Conservation (phyloP, 2,113 vertebrate genomes). For the Collichthys lucidus region DNA sequence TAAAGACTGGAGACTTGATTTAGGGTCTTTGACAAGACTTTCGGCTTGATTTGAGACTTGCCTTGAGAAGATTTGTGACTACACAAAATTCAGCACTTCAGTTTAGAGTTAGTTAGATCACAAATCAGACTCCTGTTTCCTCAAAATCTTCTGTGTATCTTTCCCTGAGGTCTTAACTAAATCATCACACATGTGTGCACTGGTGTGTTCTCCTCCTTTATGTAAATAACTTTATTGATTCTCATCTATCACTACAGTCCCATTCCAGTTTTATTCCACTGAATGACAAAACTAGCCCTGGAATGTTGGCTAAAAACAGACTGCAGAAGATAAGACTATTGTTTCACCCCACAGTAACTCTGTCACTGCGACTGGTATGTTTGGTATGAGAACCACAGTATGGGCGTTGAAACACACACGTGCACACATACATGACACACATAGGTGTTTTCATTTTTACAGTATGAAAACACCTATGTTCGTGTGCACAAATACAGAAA, state of each 20-base stretch:
- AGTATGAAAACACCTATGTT: not conserved
- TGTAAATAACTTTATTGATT: not conserved
- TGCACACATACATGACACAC: not conserved
- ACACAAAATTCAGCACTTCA: too few relatives aligned
- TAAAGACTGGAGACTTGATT: not conserved
- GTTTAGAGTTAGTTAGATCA: not conserved
- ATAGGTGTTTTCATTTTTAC: too few relatives aligned
- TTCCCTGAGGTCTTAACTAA: not conserved
- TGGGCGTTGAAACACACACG: not conserved
- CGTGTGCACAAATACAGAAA: not conserved
- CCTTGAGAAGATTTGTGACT: not conserved
- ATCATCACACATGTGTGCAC: not conserved
- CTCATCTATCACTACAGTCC: slow-evolving; percentile 11
- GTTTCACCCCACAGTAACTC: not conserved
- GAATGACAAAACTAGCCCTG: slow-evolving; percentile 18
- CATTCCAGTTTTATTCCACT: slow-evolving; percentile 5
- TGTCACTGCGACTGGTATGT: slow-evolving; percentile 46
- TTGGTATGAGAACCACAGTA: not conserved
- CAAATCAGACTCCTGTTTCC: not conserved
- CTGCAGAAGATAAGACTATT: slow-evolving; percentile 23
- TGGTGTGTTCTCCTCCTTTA: not conserved
- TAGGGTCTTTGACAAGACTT: not conserved
- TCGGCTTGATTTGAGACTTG: not conserved
- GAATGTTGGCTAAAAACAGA: slow-evolving; percentile 48
- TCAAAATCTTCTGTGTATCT: not conserved